Evolutionary conservation across 2,888 invertebrate species (phyloP), one percentile per base, ranked within the genome.

Genomic region (Xestia ashworthii): DNA sequence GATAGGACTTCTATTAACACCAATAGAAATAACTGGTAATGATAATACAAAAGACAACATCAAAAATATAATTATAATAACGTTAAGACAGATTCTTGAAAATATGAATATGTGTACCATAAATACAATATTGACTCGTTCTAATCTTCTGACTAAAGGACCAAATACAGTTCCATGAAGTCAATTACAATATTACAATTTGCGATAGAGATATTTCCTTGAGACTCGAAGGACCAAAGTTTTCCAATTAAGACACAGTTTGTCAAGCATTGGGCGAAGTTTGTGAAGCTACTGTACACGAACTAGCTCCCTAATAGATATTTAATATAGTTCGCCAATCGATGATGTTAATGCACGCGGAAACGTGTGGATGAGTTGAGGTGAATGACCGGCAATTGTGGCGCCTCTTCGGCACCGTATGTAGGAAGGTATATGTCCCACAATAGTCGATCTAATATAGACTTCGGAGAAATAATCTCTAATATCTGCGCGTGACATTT

Each of bases 341-440:
- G 74, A 86, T 86, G 79, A 84, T 86, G 86, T 86, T 75, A 74
- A 82, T 86, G 86, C 70, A 86, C 67, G 78, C 83, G 86, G 86
- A 84, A 83, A 75, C 75, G 86, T 78, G 75, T 66, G 73, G 71
- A 80, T 86, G 62, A 41, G 62, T 25, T 66, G 75, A 77, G 81
- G 78, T 86, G 84, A 87, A 86, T 62, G 81, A 73, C 81, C 87
- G 78, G 73, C 77, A 88, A 77, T 71, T 76, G 87, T 88, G 86
- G 78, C 78, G 74, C 76, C 82, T 76, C 82, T 74, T 69, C 69
- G n/a, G 64, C 73, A 62, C 72, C 66, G 71, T 70, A 55, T 62
- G 71, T 75, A 86, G 70, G 70, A 84, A 82, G 74, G 65, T 82
- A 85, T 66, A 85, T 85, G 83, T 84, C 78, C 75, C 67, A 82